Conservation (phyloP, 2,113 vertebrate species). For the Notothenia coriiceps region DNA sequence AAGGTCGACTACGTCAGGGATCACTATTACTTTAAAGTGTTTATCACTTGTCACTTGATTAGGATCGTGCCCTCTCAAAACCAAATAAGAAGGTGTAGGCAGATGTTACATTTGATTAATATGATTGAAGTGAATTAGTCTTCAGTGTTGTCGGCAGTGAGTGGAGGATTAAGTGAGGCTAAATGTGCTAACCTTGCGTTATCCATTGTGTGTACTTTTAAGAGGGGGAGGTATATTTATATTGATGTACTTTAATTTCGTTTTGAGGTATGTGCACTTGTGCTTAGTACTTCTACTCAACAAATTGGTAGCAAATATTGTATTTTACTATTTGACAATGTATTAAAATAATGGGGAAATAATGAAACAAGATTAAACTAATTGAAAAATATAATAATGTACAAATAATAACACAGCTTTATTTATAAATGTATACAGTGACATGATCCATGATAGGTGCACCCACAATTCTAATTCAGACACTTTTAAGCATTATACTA, state of each 20-base stretch:
- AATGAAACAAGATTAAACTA: too few relatives aligned
- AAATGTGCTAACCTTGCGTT: constrained; percentile 15
- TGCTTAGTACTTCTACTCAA: neutral
- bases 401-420: too few relatives aligned
- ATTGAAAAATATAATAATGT: too few relatives aligned
- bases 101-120: neutral
- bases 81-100: neutral
- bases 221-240: neutral
- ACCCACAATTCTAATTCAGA: too few relatives aligned
- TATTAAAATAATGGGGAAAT: too few relatives aligned
- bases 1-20: neutral
- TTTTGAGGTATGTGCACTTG: neutral
- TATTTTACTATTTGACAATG: neutral
- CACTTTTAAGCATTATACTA: neutral
- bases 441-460: too few relatives aligned
- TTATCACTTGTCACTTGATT: neutral
- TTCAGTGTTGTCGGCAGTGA: constrained; percentile 16
- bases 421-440: too few relatives aligned
- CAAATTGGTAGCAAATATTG: neutral
- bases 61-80: constrained; percentile 13
- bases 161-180: constrained; percentile 2
- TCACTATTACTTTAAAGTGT: neutral
- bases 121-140: neutral
- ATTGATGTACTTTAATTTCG: neutral
- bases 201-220: constrained; percentile 6